Percentiles rank a stretch among this genome's conserved stretches.
Conservation (phyloP, 2,888 invertebrate genomes). For the Nasonia oneida region DNA sequence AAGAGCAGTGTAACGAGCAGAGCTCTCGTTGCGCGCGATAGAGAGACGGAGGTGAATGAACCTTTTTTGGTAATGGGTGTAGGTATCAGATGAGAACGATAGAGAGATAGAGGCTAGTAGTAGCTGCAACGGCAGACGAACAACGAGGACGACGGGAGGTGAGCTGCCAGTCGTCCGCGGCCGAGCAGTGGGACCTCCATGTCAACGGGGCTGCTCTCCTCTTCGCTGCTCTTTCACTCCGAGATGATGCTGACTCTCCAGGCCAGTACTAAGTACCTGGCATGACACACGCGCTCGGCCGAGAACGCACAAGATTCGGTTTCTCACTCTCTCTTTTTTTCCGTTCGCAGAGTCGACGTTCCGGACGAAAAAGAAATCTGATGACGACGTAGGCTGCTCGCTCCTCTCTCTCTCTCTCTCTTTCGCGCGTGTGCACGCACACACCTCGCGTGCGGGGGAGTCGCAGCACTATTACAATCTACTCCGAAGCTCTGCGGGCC, state of each 20-base stretch:
- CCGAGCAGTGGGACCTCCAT: slow-evolving; percentile 68
- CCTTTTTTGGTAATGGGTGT: slow-evolving; percentile 56
- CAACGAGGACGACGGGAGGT: slow-evolving; percentile 23
- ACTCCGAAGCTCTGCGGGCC: neutral
- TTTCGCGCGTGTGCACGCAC: slow-evolving; percentile 17
- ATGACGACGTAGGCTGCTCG: slow-evolving; percentile 39
- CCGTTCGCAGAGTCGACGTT: neutral
- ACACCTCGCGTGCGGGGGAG: neutral
- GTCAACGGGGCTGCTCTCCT: slow-evolving; percentile 59
- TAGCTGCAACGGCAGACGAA: neutral
- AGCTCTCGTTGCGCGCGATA: neutral
- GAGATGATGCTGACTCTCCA: neutral
- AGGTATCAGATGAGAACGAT: neutral
- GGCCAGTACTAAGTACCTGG: slow-evolving; percentile 27
- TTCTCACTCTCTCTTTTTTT: slow-evolving; percentile 15
- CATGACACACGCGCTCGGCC: slow-evolving; percentile 63
- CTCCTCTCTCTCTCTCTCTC: neutral
- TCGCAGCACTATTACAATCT: neutral
- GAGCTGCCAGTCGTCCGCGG: slow-evolving; percentile 57
- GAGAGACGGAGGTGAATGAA: slow-evolving; percentile 61
- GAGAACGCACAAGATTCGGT: neutral
- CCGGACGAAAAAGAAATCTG: slow-evolving; percentile 25
- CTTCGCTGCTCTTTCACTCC: neutral
- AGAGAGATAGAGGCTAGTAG: slow-evolving; percentile 19
- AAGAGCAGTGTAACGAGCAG: neutral